Conservation (phyloP, 2,888 invertebrate genomes). For the Amphipoea lucens region DNA sequence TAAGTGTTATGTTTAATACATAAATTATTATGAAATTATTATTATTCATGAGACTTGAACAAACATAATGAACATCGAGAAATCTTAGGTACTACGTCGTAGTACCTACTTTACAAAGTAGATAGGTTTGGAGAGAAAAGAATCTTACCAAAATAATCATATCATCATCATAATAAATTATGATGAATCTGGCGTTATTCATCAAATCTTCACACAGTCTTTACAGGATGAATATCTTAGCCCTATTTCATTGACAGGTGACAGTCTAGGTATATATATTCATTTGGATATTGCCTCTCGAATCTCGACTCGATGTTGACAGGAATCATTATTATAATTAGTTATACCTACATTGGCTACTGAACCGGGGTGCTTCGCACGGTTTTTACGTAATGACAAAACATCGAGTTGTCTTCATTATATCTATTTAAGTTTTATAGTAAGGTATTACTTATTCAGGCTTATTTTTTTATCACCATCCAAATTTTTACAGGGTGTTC, state of each 20-base stretch:
- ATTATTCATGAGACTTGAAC: slow-evolving; percentile 51
- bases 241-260: neutral
- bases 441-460: too few relatives aligned
- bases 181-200: neutral
- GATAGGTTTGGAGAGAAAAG: neutral
- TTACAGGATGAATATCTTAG: neutral
- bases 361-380: neutral
- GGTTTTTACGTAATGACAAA: neutral
- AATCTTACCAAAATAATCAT: neutral
- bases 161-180: neutral
- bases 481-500: too few relatives aligned
- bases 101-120: neutral
- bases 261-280: neutral
- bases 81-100: neutral
- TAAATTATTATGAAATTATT: slow-evolving; percentile 47
- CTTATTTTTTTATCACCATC: too few relatives aligned
- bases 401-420: neutral
- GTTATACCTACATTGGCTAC: neutral
- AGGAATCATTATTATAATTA: neutral
- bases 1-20: slow-evolving; percentile 52
- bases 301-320: neutral
- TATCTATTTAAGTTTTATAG: neutral
- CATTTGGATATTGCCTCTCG: neutral
- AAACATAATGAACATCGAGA: slow-evolving; percentile 3
- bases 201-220: neutral